Evolutionary conservation across 2,888 invertebrate species (phyloP).

Genomic region (Thereva nobilitata): DNA sequence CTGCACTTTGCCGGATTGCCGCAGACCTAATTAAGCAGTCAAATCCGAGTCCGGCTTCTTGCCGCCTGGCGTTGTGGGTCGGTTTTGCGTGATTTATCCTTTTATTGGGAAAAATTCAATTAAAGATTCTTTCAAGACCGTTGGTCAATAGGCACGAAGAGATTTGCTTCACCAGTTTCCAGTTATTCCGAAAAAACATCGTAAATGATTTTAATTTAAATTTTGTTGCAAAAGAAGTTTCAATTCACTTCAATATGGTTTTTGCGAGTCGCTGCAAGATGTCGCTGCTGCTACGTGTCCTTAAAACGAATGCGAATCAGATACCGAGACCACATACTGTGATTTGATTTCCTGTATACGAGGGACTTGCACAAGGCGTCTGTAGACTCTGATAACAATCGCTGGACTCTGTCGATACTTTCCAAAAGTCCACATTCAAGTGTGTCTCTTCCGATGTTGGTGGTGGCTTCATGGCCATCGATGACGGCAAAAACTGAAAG

Average conservation of each 20-base stretch:
- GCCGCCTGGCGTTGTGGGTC: neutral
- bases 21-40: slow-evolving; percentile 35
- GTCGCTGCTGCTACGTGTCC: neutral
- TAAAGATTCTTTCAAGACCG: too few species aligned
- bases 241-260: neutral
- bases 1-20: slow-evolving; percentile 13
- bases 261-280: neutral
- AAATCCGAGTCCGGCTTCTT: slow-evolving; percentile 9
- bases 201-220: too few species aligned
- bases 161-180: too few species aligned
- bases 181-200: too few species aligned
- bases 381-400: too few species aligned
- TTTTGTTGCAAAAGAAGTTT: too few species aligned
- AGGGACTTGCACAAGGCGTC: neutral
- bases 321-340: slow-evolving; percentile 11
- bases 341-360: neutral
- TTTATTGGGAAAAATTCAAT: neutral
- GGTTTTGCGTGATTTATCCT: neutral
- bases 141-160: too few species aligned
- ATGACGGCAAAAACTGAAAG: neutral
- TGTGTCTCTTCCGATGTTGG: neutral
- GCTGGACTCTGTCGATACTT: too few species aligned
- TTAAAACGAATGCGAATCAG: neutral
- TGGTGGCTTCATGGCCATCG: neutral
- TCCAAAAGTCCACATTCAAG: too few species aligned